phyloP scores from a whole-genome alignment of 2,888 invertebrate species.

The Calameuta filiformis region DNA sequence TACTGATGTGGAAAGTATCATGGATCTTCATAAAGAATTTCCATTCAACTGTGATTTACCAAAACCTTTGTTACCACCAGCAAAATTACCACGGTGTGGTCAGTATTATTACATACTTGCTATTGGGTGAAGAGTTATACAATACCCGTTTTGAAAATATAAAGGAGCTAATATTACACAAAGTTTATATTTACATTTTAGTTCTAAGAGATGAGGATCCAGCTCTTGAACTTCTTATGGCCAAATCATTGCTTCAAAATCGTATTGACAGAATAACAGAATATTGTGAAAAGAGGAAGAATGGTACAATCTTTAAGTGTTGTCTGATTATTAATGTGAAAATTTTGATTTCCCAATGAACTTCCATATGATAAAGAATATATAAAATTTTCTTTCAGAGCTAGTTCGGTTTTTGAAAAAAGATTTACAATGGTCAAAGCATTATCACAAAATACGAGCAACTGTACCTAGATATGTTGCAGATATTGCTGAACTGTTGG shows the following conservation, averaged over 20 bases:
- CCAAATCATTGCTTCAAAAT: constrained; percentile 46
- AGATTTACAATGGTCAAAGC: constrained; percentile 35
- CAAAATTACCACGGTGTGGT: constrained; percentile 46
- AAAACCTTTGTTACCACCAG: constrained; percentile 58
- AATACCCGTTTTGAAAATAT: too few species aligned
- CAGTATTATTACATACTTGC: constrained; percentile 13
- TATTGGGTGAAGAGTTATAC: neutral
- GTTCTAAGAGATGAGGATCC: constrained; percentile 51
- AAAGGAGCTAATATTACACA: too few species aligned
- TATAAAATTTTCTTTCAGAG: neutral
- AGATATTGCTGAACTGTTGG: constrained; percentile 51
- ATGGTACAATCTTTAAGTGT: constrained; percentile 27
- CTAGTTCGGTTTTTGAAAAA: constrained; percentile 27
- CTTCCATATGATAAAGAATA: too few species aligned
- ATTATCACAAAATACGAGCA: constrained; percentile 15
- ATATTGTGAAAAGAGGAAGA: constrained; percentile 40
- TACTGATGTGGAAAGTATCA: constrained; percentile 35
- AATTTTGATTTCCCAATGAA: too few species aligned
- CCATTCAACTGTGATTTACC: constrained; percentile 57
- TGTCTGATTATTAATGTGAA: too few species aligned
- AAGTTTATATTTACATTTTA: constrained; percentile 20
- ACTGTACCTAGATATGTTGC: constrained; percentile 51
- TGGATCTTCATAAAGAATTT: constrained; percentile 45
- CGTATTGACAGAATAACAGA: constrained; percentile 46
- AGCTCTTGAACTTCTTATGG: constrained; percentile 45